Percentiles rank a stretch among this genome's conserved stretches.
Conservation (phyloP, 2,888 invertebrate genomes). For the Morinoia aosen region DNA sequence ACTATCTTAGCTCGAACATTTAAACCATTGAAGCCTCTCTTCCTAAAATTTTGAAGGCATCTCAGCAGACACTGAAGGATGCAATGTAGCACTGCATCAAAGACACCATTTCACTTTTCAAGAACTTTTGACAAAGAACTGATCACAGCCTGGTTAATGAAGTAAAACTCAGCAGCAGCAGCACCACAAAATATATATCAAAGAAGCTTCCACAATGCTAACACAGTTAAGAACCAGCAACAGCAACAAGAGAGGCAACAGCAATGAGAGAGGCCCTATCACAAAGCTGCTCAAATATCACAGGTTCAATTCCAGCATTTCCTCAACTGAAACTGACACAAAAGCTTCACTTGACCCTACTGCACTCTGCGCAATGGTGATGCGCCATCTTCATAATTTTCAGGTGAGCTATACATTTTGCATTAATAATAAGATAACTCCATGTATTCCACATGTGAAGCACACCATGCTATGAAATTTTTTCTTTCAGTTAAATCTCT, state of each 20-base stretch:
- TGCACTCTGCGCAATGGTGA: neutral
- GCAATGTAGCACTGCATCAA: neutral
- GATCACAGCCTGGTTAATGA: neutral
- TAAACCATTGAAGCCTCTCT: neutral
- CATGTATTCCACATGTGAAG: neutral
- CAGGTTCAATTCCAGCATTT: neutral
- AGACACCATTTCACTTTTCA: neutral
- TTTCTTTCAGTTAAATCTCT: too few relatives aligned
- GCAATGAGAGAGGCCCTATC: too few relatives aligned
- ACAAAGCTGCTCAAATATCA: neutral
- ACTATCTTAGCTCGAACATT: neutral
- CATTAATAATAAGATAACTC: neutral
- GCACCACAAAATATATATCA: neutral
- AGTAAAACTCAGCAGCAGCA: neutral
- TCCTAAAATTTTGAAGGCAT: neutral
- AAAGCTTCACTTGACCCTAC: neutral
- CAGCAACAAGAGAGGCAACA: too few relatives aligned
- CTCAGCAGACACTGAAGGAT: neutral
- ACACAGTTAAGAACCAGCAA: too few relatives aligned
- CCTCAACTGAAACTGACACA: neutral
- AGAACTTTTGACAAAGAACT: neutral
- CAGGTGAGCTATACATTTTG: neutral
- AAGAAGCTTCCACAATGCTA: neutral
- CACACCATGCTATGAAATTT: neutral
- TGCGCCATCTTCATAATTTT: neutral